phyloP scores from a whole-genome alignment of 2,888 invertebrate species.

The Drosophila helvetica region DNA sequence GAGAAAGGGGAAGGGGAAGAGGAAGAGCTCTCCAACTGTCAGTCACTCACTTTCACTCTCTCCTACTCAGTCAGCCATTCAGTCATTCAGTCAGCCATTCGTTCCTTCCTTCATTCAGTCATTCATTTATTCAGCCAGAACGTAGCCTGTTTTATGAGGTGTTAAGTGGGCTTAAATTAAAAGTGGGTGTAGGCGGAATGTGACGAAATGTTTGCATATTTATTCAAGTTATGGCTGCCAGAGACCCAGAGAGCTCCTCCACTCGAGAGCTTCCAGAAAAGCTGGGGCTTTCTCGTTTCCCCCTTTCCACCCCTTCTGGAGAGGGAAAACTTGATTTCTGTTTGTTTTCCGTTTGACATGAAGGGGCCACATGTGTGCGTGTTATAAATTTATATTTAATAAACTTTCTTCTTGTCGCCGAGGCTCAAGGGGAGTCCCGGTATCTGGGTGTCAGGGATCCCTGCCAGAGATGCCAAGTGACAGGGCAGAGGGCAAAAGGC shows the following conservation, averaged over 20 bases:
- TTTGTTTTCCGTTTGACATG: slow-evolving; percentile 54
- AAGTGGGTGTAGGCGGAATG: slow-evolving; percentile 61
- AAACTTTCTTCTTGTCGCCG: slow-evolving; percentile 53
- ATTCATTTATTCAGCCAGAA: slow-evolving; percentile 59
- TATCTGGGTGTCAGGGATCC: slow-evolving; percentile 16
- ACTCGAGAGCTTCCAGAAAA: slow-evolving; percentile 18
- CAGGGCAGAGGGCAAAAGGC: slow-evolving; percentile 13
- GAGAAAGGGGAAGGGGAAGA: slow-evolving; percentile 9
- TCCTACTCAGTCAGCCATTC: slow-evolving; percentile 23
- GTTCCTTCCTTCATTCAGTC: slow-evolving; percentile 6
- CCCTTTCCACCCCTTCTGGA: slow-evolving; percentile 57
- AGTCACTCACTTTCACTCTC: slow-evolving; percentile 33
- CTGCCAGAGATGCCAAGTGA: slow-evolving; percentile 10
- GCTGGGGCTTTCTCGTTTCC: slow-evolving; percentile 17
- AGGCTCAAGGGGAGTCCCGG: slow-evolving; percentile 34
- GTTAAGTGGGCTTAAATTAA: slow-evolving; percentile 81
- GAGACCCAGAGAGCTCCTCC: slow-evolving; percentile 31
- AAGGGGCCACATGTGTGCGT: slow-evolving; percentile 64
- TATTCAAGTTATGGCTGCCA: slow-evolving; percentile 71
- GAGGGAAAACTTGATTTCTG: slow-evolving; percentile 67
- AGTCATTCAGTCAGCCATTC: slow-evolving; percentile 27
- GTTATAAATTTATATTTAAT: slow-evolving; percentile 74
- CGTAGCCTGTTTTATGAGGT: slow-evolving; percentile 76
- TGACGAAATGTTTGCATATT: slow-evolving; percentile 78
- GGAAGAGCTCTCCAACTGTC: slow-evolving; percentile 37